Evolutionary conservation across 2,888 invertebrate genomes (phyloP), one percentile per base, ranked within the genome.

Genomic region (Anoplius nigerrimus): DNA sequence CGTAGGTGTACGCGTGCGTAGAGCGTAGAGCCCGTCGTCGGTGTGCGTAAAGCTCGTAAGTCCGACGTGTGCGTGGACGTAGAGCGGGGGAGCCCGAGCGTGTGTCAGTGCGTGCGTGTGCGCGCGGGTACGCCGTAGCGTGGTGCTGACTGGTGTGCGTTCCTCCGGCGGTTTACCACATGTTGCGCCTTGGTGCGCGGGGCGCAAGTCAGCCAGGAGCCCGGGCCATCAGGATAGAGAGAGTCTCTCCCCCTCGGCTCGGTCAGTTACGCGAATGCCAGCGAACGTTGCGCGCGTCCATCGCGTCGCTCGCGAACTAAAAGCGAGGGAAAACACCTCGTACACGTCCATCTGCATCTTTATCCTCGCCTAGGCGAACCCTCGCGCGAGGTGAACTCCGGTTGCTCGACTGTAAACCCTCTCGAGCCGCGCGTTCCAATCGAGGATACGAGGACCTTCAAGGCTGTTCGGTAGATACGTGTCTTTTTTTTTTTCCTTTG

Each of bases 131-230:
- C 16, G 21, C 11, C 42, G 20, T n/a, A 18, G 16, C 48, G 48
- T 18, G 16, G 48, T 0, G 15, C 21, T 22, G n/a, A 11, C 21
- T 48, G 18, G 56, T 66, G 73, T 72, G 74, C 72, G 76, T 75
- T 76, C 78, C 78, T 75, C 72, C 76, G 73, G 80, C 80, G 81
- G 75, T 80, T 85, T 86, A 80, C 87, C 87, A 87, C 87, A 87
- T 88, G 88, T 88, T 88, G 88, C 88, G 87, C 86, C 79, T 86
- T 76, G 84, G 76, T 81, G 67, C 84, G 83, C 82, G 84, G 83
- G 83, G 87, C 88, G 88, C 88, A 87, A 86, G 87, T 86, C 87
- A 83, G 84, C 82, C 72, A 82, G 82, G 85, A 82, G 86, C 87
- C 88, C 88, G 88, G 88, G 88, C 88, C 85, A 84, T 82, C 85